These are phyloP conservation scores for Hydrophis major DNA, from an alignment of 2,797 vertebrate species.

Conservation along the genomic window DNA sequence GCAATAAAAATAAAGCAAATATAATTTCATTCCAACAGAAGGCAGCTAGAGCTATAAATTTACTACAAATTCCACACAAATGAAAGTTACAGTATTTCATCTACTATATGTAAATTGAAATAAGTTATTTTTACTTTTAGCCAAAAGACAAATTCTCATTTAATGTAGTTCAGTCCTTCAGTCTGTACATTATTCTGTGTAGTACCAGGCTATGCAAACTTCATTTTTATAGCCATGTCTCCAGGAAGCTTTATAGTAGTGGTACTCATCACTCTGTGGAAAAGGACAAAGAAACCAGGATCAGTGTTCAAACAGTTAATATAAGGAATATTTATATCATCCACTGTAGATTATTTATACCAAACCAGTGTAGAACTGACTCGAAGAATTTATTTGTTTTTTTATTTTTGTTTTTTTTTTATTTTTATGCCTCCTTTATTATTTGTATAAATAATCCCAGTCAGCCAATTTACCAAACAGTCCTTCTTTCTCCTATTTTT, in stretches of 20 bases:
- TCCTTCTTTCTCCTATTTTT: background rate
- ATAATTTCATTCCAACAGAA: constrained; percentile 73
- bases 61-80: constrained; percentile 59
- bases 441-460: background rate
- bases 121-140: constrained; percentile 11
- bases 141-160: constrained; percentile 5
- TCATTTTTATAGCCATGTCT: background rate
- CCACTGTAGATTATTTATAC: background rate
- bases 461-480: background rate
- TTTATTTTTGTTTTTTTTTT: background rate
- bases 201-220: background rate
- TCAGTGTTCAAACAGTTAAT: background rate
- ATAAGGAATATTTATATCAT: background rate
- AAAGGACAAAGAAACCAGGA: background rate
- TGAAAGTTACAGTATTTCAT: constrained; percentile 60
- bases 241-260: background rate
- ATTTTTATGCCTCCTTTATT: background rate
- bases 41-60: constrained; percentile 68
- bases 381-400: background rate
- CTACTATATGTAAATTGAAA: constrained; percentile 63
- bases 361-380: background rate
- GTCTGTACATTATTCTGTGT: background rate
- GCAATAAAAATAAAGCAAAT: constrained; percentile 69
- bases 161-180: constrained; percentile 7
- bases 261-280: background rate